These are phyloP conservation scores for Sylvicola fuscatus DNA, from an alignment of 2,888 invertebrate species.

Conservation along the genomic window DNA sequence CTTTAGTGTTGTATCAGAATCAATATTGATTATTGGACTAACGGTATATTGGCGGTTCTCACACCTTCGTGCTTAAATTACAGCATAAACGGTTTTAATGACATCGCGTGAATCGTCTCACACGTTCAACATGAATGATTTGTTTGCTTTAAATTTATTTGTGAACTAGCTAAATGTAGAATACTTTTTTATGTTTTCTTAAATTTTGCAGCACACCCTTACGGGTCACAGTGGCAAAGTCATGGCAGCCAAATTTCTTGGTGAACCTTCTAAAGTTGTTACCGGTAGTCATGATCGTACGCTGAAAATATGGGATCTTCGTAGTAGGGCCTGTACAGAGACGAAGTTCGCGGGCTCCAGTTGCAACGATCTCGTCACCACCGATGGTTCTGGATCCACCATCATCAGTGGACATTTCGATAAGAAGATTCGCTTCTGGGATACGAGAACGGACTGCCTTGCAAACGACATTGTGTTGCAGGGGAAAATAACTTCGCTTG, in stretches of 20 bases:
- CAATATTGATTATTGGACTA: too few relatives aligned
- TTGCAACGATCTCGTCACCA: slow-evolving; percentile 89
- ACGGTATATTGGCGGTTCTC: too few relatives aligned
- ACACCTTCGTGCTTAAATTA: too few relatives aligned
- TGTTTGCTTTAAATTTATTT: too few relatives aligned
- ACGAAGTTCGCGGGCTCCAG: slow-evolving; percentile 93
- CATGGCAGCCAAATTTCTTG: slow-evolving; percentile 88
- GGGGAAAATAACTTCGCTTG: slow-evolving; percentile 88
- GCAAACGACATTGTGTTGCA: slow-evolving; percentile 74
- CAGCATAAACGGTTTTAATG: too few relatives aligned
- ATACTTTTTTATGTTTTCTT: neutral
- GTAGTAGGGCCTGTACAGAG: slow-evolving; percentile 77
- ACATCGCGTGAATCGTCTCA: too few relatives aligned
- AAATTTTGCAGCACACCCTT: slow-evolving; percentile 19
- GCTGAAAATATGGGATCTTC: slow-evolving; percentile 94
- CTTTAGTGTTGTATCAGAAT: too few relatives aligned
- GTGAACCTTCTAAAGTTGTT: slow-evolving; percentile 80
- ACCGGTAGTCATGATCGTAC: slow-evolving; percentile 97
- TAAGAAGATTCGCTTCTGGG: slow-evolving; percentile 94
- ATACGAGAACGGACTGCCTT: slow-evolving; percentile 69
- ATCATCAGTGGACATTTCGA: slow-evolving; percentile 98
- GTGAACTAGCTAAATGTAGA: neutral
- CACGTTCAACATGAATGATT: too few relatives aligned
- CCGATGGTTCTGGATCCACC: slow-evolving; percentile 66
- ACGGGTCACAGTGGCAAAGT: slow-evolving; percentile 84